Percentiles rank a stretch among this genome's conserved stretches.
Conservation (phyloP, 1,140 invertebrate genomes). For the Euwallacea fornicatus region DNA sequence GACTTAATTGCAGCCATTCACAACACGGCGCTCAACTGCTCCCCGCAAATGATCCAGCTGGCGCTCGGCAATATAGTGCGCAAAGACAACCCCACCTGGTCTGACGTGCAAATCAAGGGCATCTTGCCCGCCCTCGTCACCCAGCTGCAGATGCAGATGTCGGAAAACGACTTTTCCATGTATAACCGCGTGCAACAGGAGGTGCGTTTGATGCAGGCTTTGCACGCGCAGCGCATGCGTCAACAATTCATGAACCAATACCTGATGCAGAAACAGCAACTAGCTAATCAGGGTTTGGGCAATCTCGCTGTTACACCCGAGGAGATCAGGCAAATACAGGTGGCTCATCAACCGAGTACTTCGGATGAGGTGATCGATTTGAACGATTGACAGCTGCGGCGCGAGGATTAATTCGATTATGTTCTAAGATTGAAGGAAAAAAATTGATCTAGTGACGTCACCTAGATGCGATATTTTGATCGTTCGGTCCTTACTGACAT, state of each 20-base stretch:
- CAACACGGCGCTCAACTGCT: constrained; percentile 30
- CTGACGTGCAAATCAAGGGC: constrained; percentile 44
- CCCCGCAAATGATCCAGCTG: constrained; percentile 36
- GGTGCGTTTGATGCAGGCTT: constrained; percentile 36
- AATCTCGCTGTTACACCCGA: constrained; percentile 34
- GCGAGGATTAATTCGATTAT: too few species aligned
- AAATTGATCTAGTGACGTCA: too few species aligned
- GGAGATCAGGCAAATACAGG: constrained; percentile 15
- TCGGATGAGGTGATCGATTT: constrained; percentile 41
- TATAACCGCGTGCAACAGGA: constrained; percentile 40
- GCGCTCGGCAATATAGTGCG: constrained; percentile 46
- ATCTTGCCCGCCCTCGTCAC: constrained; percentile 46
- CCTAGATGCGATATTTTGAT: too few species aligned
- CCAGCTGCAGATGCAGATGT: constrained; percentile 41
- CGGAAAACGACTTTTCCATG: constrained; percentile 42
- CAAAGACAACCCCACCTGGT: constrained; percentile 48
- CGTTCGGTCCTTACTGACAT: too few species aligned
- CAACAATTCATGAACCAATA: constrained; percentile 45
- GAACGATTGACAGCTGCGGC: constrained; percentile 37
- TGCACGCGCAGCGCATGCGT: constrained; percentile 40
- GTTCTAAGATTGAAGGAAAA: too few species aligned
- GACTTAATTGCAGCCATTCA: background rate
- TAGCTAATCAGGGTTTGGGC: constrained; percentile 33
- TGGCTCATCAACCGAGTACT: background rate
- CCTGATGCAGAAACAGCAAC: constrained; percentile 45